These are phyloP conservation scores for Trachymyrmex cornetzi DNA, from an alignment of 1,140 invertebrate species.

Conservation along the genomic window DNA sequence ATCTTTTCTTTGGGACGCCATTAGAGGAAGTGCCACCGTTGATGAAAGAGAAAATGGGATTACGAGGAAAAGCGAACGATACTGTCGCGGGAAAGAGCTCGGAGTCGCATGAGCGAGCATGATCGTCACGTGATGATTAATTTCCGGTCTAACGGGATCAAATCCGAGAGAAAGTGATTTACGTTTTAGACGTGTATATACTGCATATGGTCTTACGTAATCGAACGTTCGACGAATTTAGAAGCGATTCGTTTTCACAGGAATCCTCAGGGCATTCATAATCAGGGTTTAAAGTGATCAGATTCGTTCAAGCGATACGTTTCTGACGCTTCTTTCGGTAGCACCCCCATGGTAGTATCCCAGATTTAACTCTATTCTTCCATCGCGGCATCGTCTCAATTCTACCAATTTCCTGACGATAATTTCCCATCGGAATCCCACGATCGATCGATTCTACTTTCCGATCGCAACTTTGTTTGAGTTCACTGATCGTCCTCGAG, in stretches of 20 bases:
- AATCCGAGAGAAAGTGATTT: conserved; percentile 32
- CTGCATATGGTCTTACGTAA: background rate
- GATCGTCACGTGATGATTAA: conserved; percentile 51
- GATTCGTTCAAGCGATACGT: conserved; percentile 1
- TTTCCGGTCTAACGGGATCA: conserved; percentile 35
- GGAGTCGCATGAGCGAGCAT: conserved; percentile 31
- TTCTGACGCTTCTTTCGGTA: background rate
- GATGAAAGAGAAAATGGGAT: conserved; percentile 51
- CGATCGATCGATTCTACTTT: conserved; percentile 23
- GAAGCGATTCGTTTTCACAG: background rate
- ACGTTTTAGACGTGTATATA: background rate
- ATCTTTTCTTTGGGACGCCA: conserved; percentile 15
- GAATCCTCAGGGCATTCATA: background rate
- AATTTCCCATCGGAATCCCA: conserved; percentile 45
- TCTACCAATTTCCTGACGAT: conserved; percentile 34
- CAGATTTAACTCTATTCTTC: conserved; percentile 31
- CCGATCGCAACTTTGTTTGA: background rate
- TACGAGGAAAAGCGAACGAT: conserved; percentile 38
- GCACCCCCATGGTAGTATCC: background rate
- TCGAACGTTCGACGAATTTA: background rate
- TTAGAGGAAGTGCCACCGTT: conserved; percentile 15
- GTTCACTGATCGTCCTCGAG: conserved; percentile 1
- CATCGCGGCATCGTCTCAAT: conserved; percentile 11
- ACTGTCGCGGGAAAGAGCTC: conserved; percentile 29
- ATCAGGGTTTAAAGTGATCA: background rate